These are phyloP conservation scores for Ochotona curzoniae DNA, from an alignment of 2,113 vertebrate species.

Conservation along the genomic window DNA sequence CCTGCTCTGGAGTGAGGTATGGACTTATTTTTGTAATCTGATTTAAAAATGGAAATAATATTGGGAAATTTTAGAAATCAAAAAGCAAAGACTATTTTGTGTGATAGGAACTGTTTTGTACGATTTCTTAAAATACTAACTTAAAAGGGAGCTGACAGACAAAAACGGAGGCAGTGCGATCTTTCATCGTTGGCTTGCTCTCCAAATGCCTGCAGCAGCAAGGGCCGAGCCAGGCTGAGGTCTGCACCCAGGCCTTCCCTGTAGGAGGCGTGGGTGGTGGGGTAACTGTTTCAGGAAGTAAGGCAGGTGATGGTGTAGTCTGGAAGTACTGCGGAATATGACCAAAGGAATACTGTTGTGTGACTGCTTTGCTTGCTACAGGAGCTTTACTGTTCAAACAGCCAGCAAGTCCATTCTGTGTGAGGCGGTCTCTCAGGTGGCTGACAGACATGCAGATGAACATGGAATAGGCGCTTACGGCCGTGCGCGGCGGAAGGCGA, in stretches of 20 bases:
- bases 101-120: background rate
- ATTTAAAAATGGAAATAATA: background rate
- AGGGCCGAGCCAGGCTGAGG: too few relatives aligned
- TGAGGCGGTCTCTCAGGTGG: background rate
- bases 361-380: background rate
- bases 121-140: too few relatives aligned
- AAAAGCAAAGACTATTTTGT: background rate
- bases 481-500: background rate
- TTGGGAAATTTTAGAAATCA: background rate
- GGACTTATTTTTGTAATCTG: background rate
- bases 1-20: background rate
- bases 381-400: background rate
- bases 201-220: too few relatives aligned
- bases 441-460: background rate
- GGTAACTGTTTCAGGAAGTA: background rate
- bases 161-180: too few relatives aligned
- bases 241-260: too few relatives aligned
- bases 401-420: fast-evolving
- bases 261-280: too few relatives aligned
- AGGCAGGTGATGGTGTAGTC: background rate
- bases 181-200: too few relatives aligned
- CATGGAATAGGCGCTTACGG: background rate
- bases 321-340: fast-evolving
- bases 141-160: too few relatives aligned
- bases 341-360: background rate